Base-by-base conservation (phyloP, 1,140 invertebrate species). In the Drosophila bifasciata region DNA sequence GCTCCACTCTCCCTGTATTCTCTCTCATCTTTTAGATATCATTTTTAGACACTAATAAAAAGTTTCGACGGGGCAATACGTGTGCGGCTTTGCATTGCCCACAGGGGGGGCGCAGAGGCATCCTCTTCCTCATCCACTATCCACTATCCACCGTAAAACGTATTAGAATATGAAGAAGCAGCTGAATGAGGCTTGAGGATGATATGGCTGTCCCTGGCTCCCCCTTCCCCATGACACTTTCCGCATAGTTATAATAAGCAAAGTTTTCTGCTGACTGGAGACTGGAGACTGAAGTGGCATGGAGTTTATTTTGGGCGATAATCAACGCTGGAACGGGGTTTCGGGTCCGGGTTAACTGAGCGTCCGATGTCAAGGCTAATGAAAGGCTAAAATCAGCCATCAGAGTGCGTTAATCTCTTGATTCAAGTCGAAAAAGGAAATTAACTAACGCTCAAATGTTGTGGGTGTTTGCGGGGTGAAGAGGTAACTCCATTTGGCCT, bases 221-320 rank as follows among this genome's bases (percentile, higher is more conserved):
- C 7, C 3, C 53, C 49, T 56, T 43, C 53, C 28, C 60, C 25
- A 9, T 56, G 71, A 81, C 83, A 86, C 83, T 86, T 86, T 67
- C 62, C 62, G 61, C 77, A 76, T 75, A 86, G 77, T 86, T 86
- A 88, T 86, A 86, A 86, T 86, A 86, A 88, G 81, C 69, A 88
- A 86, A 86, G 73, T 86, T 86, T 75, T 72, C 40, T 79, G 69
- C 55, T 62, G 68, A 78, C 68, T 51, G 66, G 48, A 69, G 28
- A 49, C 25, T 25, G 25, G 5, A 28, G 25, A 25, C 6, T 8
- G 41, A 8, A 16, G 53, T 15, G 36, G 17, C 48, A n/a, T 40
- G 32, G 28, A 50, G 39, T 53, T 55, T 69, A 28, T 53, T 55
- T 69, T 59, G 49, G 51, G 7, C 17, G 58, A 55, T 71, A 60